These are phyloP conservation scores for Odontomyia ornata DNA, from an alignment of 2,888 invertebrate genomes.

Conservation along the genomic window DNA sequence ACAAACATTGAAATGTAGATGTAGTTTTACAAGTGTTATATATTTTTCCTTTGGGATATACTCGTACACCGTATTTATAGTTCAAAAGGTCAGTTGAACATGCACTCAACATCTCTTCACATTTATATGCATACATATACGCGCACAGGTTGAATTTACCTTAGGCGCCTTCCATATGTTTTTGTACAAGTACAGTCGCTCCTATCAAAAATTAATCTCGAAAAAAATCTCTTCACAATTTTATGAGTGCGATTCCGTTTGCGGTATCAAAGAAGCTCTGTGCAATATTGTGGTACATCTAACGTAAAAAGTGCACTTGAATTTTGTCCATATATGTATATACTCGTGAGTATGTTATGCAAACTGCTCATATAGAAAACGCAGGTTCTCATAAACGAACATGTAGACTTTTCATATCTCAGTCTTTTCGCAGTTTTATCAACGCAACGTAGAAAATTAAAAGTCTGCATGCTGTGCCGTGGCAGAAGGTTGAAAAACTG, in stretches of 20 bases:
- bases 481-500: not conserved
- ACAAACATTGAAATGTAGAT: not conserved
- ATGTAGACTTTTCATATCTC: not conserved
- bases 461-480: not conserved
- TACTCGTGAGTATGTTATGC: not conserved
- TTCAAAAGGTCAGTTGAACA: constrained; percentile 1
- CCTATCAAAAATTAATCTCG: not conserved
- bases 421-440: not conserved
- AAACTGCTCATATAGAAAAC: too few species aligned
- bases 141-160: too few species aligned
- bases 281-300: not conserved
- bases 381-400: not conserved
- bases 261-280: not conserved
- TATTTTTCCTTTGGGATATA: not conserved
- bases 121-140: too few species aligned
- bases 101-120: not conserved
- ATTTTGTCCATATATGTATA: not conserved
- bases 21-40: not conserved
- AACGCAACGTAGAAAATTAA: not conserved
- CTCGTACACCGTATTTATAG: not conserved
- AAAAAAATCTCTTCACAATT: not conserved
- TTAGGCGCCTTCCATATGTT: not conserved
- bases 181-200: not conserved
- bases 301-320: not conserved
- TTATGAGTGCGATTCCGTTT: not conserved